Conservation (phyloP, 2,797 vertebrate genomes). For the Chaunax sp. region DNA sequence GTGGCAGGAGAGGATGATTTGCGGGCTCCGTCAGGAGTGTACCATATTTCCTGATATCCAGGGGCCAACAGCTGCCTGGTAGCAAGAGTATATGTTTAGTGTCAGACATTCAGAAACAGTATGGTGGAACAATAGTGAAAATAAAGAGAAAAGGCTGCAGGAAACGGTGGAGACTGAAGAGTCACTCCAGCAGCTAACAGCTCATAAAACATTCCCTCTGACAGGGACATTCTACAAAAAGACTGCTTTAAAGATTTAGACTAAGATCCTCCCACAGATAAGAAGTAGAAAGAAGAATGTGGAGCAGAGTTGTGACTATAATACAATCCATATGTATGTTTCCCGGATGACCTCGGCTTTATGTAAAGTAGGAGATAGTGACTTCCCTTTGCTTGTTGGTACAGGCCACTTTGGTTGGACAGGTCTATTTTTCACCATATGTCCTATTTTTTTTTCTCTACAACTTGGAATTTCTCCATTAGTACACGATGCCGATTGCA, state of each 20-base stretch:
- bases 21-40: constrained; percentile 83
- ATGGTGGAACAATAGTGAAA: constrained; percentile 7
- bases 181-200: constrained; percentile 37
- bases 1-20: constrained; percentile 78
- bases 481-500: constrained; percentile 13
- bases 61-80: constrained; percentile 90
- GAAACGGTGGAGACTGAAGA: constrained; percentile 22
- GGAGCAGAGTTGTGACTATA: constrained; percentile 12
- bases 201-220: constrained; percentile 73
- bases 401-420: constrained; percentile 39
- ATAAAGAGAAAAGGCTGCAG: constrained; percentile 24
- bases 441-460: constrained; percentile 8
- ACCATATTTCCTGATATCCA: constrained; percentile 92
- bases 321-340: constrained; percentile 39
- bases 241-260: constrained; percentile 60
- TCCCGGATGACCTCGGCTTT: constrained; percentile 9
- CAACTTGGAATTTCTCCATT: constrained; percentile 13
- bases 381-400: constrained; percentile 19
- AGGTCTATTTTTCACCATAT: constrained; percentile 21
- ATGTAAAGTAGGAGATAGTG: constrained; percentile 11
- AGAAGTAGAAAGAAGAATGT: constrained; percentile 21
- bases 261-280: constrained; percentile 38
- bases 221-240: constrained; percentile 41
- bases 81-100: constrained; percentile 29
- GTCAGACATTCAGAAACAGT: constrained; percentile 10